These are phyloP conservation scores for Pandion haliaetus DNA, from an alignment of 2,113 vertebrate species.

Conservation along the genomic window DNA sequence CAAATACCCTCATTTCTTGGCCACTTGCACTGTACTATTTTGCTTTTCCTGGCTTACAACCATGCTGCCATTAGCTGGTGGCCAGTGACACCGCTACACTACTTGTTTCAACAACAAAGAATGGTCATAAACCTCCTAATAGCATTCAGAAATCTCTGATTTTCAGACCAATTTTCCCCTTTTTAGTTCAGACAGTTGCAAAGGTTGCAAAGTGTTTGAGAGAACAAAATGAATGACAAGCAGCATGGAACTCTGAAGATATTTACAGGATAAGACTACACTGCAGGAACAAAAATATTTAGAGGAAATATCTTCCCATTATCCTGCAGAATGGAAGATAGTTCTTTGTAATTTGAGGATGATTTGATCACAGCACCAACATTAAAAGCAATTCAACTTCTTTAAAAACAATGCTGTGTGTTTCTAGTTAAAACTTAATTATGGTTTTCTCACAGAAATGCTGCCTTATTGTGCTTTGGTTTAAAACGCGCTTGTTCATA, in stretches of 20 bases:
- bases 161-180: background rate
- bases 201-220: background rate
- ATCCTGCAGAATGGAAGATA: background rate
- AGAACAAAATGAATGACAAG: background rate
- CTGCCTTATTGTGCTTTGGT: background rate
- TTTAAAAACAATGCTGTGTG: background rate
- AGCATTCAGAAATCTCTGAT: background rate
- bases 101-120: background rate
- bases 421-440: background rate
- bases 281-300: background rate
- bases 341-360: background rate
- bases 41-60: background rate
- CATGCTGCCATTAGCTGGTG: background rate
- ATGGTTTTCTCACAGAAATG: background rate
- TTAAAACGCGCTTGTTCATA: background rate
- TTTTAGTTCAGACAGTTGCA: background rate
- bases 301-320: background rate
- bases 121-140: background rate
- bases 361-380: background rate
- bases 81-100: rapidly evolving
- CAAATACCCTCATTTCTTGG: background rate
- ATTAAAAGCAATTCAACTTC: background rate
- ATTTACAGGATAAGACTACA: background rate
- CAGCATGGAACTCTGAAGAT: background rate
- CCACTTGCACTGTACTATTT: background rate